A percentile compares a stretch with the other conserved stretches of the same genome.
Conservation (phyloP, 1,140 invertebrate species). For the Acarapis woodi region DNA sequence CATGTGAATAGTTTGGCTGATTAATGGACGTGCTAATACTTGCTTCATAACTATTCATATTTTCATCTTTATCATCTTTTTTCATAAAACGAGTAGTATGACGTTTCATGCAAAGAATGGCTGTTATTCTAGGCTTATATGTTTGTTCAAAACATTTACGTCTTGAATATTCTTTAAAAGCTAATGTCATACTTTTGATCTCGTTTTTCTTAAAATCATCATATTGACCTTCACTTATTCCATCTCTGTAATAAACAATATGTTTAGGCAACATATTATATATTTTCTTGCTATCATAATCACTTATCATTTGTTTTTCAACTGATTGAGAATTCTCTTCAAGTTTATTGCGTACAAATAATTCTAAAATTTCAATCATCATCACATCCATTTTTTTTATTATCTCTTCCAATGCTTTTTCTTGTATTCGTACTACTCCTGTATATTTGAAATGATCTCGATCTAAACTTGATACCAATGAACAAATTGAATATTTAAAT, state of each 20-base stretch:
- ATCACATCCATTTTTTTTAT: slow-evolving; percentile 32
- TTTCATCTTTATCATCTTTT: slow-evolving; percentile 12
- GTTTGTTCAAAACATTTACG: neutral
- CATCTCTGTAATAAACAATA: slow-evolving; percentile 20
- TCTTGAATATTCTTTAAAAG: neutral
- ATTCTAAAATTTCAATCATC: slow-evolving; percentile 24
- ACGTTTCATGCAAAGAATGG: slow-evolving; percentile 13
- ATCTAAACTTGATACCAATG: slow-evolving; percentile 19
- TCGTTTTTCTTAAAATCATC: slow-evolving; percentile 13
- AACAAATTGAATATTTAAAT: slow-evolving; percentile 47
- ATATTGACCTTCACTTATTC: slow-evolving; percentile 21
- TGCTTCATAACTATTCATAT: slow-evolving; percentile 10
- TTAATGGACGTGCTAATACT: slow-evolving; percentile 5
- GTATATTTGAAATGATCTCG: slow-evolving; percentile 8
- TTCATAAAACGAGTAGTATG: slow-evolving; percentile 8
- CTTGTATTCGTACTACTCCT: slow-evolving; percentile 7
- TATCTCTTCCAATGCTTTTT: slow-evolving; percentile 8
- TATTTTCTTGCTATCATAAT: too few relatives aligned
- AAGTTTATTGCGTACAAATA: slow-evolving; percentile 24
- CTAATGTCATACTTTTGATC: slow-evolving; percentile 8
- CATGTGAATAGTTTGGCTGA: neutral
- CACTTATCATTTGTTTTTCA: too few relatives aligned
- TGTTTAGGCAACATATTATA: too few relatives aligned
- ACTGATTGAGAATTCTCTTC: neutral
- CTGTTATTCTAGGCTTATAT: slow-evolving; percentile 10